Evolutionary conservation across 2,797 vertebrate species (phyloP), one percentile per base, ranked within the genome.

Genomic region (Thalassophryne amazonica): DNA sequence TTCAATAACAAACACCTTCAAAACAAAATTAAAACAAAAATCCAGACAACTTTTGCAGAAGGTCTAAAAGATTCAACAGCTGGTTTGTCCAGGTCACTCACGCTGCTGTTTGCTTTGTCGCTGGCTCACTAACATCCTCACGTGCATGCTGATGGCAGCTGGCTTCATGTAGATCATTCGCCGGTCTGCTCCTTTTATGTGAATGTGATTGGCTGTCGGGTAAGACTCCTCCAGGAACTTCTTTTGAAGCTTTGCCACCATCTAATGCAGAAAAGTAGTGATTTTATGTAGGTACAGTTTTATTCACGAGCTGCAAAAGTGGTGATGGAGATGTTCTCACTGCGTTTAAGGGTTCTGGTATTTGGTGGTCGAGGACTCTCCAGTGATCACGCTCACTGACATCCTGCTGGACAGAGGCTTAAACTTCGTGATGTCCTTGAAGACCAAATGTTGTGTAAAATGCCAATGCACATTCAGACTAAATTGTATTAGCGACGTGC

Each of bases 111-210:
- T 88, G 71, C 78, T 67, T 79, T 90, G 91, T 73, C 81, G 86
- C 54, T 78, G 87, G 58, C 80, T 79, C 66, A 93, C 86, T 14
- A 93, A 76, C 73, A 76, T 90, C 80, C 68, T 83, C 79, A 93
- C 87, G 86, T 91, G 84, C 77, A 89, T 80, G 79, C 76, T 89
- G 67, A 93, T 84, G 59, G 73, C 83, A 76, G 85, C 88, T 66
- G 91, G 89, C 54, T 84, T 83, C 85, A 81, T 88, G 81, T 92
- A 92, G 87, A 92, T 89, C 89, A 91, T 88, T 83, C 71, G 87
- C 53, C 90, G 84, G 85, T 92, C 91, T 12, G 62, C 86, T 78
- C 81, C 90, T 78, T 73, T 80, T 67, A 91, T 80, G 62, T 86
- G 88, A 78, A 92, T 62, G 68, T 73, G 89, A 78, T 77, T 83